Percentiles rank a stretch among this genome's conserved stretches.
phyloP scores from a whole-genome alignment of 1,140 invertebrate species.

The Nasonia vitripennis region DNA sequence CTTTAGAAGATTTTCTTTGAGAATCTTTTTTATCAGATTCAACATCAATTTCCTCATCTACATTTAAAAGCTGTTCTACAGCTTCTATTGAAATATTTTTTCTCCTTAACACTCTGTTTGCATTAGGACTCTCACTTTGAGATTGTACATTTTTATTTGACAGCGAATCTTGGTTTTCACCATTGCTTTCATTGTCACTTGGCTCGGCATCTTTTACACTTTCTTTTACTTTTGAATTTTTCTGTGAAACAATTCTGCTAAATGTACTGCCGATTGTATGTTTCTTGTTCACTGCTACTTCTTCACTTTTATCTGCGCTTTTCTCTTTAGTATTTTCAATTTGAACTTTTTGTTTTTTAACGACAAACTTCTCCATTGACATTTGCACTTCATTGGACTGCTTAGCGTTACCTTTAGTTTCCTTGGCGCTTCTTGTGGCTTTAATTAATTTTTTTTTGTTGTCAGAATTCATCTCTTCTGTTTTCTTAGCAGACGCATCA shows the following conservation, averaged over 20 bases:
- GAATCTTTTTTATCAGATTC: not conserved
- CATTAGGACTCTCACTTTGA: not conserved
- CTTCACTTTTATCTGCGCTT: not conserved
- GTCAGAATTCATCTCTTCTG: no score
- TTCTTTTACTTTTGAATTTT: not conserved
- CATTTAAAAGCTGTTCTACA: constrained; percentile 32
- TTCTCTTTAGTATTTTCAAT: not conserved
- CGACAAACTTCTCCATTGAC: not conserved
- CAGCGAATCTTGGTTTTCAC: not conserved
- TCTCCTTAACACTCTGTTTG: constrained; percentile 16
- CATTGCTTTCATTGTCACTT: not conserved
- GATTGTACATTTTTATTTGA: not conserved
- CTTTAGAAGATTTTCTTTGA: not conserved
- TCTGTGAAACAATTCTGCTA: not conserved
- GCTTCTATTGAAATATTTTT: constrained; percentile 39
- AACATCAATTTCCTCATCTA: not conserved
- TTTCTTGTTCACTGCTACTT: not conserved
- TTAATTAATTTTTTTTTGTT: not conserved
- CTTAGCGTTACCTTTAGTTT: not conserved
- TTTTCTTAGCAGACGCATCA: constrained; percentile 32
- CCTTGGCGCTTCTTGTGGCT: not conserved
- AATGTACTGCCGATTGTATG: not conserved
- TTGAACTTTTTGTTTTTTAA: constrained; percentile 7
- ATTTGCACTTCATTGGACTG: not conserved
- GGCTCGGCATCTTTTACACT: not conserved